Conservation (phyloP, 2,113 vertebrate genomes). For the Todiramphus chloris region DNA sequence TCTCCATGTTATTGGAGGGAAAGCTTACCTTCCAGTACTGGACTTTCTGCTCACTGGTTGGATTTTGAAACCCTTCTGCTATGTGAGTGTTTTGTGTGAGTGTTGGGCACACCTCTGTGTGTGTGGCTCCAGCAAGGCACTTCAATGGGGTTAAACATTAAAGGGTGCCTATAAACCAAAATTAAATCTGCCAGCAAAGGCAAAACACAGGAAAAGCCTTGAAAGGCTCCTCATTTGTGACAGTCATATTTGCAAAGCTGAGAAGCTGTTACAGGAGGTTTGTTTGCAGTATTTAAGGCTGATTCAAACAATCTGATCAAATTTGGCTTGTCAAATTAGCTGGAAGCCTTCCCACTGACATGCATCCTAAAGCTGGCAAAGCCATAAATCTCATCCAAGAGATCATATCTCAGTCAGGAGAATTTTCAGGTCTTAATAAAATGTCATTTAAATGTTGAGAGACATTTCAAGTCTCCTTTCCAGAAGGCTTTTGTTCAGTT, state of each 20-base stretch:
- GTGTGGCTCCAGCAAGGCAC: neutral
- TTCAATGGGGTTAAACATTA: neutral
- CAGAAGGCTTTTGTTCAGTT: neutral
- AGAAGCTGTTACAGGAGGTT: neutral
- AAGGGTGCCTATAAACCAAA: neutral
- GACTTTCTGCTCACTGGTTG: neutral
- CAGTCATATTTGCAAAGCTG: neutral
- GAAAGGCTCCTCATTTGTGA: neutral
- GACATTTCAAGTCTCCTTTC: neutral
- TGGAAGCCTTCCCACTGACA: neutral
- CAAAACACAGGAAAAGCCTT: neutral
- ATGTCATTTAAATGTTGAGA: neutral
- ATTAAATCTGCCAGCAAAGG: neutral
- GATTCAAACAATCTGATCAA: neutral
- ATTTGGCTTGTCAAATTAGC: neutral
- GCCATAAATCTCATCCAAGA: neutral
- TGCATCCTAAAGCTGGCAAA: neutral
- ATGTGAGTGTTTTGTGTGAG: neutral
- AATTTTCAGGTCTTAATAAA: neutral
- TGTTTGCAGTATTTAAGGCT: neutral
- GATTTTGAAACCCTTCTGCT: neutral
- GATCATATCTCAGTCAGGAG: neutral
- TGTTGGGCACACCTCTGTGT: neutral
- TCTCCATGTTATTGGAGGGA: neutral
- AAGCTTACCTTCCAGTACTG: neutral